Evolutionary conservation across 2,113 vertebrate genomes (phyloP).

Genomic region (Gadus macrocephalus): DNA sequence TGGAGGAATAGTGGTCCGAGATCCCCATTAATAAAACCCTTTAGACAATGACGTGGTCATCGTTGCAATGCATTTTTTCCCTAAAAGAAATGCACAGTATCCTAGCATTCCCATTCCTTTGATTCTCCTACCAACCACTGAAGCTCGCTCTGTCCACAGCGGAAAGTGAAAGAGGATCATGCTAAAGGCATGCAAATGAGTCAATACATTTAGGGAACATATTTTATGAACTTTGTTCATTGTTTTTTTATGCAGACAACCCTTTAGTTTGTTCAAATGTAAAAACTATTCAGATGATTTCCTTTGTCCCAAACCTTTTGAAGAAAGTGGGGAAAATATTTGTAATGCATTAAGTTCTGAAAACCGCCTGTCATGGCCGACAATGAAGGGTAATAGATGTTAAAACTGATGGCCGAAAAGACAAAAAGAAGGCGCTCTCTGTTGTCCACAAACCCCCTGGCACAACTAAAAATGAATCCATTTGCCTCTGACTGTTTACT

Average conservation of each 20-base stretch:
- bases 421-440: conserved; percentile 66
- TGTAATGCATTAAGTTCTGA: conserved; percentile 67
- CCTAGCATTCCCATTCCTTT: conserved; percentile 19
- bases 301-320: conserved; percentile 46
- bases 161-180: conserved; percentile 48
- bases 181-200: conserved; percentile 62
- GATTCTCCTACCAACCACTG: conserved; percentile 17
- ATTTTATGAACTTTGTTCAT: conserved; percentile 56
- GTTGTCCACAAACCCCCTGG: conserved; percentile 63
- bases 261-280: conserved; percentile 55
- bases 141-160: conserved; percentile 17
- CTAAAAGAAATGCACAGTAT: conserved; percentile 9
- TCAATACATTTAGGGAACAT: conserved; percentile 42
- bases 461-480: conserved; percentile 75
- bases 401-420: conserved; percentile 59
- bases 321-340: conserved; percentile 65
- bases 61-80: not conserved
- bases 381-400: conserved; percentile 71
- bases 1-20: not conserved
- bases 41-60: not conserved
- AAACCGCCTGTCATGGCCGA: conserved; percentile 65
- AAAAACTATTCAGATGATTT: conserved; percentile 60
- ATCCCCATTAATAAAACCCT: not conserved
- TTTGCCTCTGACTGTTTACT: conserved; percentile 74
- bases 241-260: conserved; percentile 50